Base-by-base conservation (phyloP, 1,140 invertebrate genomes). In the Oedothorax gibbosus region DNA sequence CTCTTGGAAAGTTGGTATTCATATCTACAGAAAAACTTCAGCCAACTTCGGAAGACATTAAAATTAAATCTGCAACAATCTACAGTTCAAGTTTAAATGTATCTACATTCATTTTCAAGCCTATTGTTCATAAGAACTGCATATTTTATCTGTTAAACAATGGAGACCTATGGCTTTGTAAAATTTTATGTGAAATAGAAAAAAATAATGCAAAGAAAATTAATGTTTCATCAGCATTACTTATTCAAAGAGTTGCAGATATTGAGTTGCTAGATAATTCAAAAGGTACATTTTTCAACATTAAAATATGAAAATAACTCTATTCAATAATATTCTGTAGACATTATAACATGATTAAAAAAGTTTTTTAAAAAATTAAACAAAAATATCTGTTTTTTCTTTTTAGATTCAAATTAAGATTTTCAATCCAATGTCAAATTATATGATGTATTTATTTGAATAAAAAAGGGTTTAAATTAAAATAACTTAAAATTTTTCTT, bases 111-210 rank as follows among this genome's bases (percentile, higher is more conserved):
- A 18, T 68, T 56, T 9, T 68, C 12, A 15, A 54, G 9, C 18
- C 21, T 56, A 54, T 79, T 12, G 14, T 66, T 10, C 15, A 56
- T 9, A 68, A 68, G 18, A 10, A 54, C 2, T 56, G 51, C 6
- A n/a, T 79, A 68, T 4, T 79, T 68, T 35, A 68, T 79, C 54
- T n/a, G 35, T 79, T 65, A 56, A 10, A 21, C 35, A 79, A 68
- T 56, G 50, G 11, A 15, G 51, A 79, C 9, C 15, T 79, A 21
- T 79, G 77, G 77, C 3, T 79, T 12, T 35, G 62, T 79, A 35
- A 68, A 35, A 54, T 68, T 79, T 68, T 66, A 15, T 56, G 20
- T 21, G 12, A 35, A 56, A 35, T 5, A 68, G 51, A 68, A 79
- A 68, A 20, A 3, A 15, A 18, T 60, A 21, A 2, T 18, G 18